These are phyloP conservation scores for Eristalinus sepulchralis DNA, from an alignment of 2,888 invertebrate genomes.

Conservation along the genomic window DNA sequence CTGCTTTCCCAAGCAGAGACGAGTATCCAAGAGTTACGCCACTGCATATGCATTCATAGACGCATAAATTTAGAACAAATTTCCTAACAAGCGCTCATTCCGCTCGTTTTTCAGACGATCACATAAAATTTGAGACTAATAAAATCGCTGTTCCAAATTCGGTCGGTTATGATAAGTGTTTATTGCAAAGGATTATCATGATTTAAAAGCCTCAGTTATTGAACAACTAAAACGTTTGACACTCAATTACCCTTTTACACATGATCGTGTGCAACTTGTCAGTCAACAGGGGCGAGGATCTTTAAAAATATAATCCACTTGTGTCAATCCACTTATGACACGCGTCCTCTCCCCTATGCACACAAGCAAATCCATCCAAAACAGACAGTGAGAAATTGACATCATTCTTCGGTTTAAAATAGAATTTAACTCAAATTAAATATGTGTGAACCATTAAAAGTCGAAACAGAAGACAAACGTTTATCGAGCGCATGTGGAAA, in stretches of 20 bases:
- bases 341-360: neutral
- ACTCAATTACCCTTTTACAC: neutral
- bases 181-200: too few species aligned
- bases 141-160: too few species aligned
- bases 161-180: too few species aligned
- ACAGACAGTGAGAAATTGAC: constrained; percentile 53
- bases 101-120: neutral
- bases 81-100: neutral
- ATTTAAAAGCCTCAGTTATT: too few species aligned
- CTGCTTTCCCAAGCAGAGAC: neutral
- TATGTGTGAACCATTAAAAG: constrained; percentile 15
- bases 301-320: constrained; percentile 3
- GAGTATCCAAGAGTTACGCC: neutral
- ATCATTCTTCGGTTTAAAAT: constrained; percentile 41
- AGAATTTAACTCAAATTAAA: constrained; percentile 15
- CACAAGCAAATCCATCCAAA: constrained; percentile 21
- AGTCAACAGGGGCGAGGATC: neutral
- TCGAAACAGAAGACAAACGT: constrained; percentile 3
- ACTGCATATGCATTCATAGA: neutral
- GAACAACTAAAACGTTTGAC: too few species aligned
- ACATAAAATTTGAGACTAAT: neutral
- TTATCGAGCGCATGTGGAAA: neutral
- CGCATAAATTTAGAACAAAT: neutral
- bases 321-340: constrained; percentile 7
- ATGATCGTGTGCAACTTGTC: neutral